A percentile compares a stretch with the other conserved stretches of the same genome.
These are phyloP conservation scores for Calliopum simillimum DNA, from an alignment of 2,888 invertebrate species.

Conservation along the genomic window DNA sequence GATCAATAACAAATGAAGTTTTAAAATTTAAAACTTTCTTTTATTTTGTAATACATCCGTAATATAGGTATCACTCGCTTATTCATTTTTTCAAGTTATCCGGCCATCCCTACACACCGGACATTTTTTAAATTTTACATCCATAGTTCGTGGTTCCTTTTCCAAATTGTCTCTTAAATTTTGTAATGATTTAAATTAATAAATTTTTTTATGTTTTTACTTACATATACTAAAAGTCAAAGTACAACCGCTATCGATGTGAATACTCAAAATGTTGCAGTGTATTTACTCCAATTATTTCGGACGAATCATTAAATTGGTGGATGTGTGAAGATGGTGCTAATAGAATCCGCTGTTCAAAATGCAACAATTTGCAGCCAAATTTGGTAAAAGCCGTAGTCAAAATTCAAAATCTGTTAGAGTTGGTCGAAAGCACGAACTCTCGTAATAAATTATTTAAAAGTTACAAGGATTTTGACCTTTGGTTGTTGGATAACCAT, in stretches of 20 bases:
- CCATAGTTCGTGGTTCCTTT: too few relatives aligned
- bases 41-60: too few relatives aligned
- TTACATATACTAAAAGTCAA: conserved; percentile 43
- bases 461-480: conserved; percentile 34
- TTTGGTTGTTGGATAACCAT: conserved; percentile 48
- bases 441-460: conserved; percentile 45
- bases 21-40: too few relatives aligned
- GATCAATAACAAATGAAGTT: too few relatives aligned
- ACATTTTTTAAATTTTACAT: too few relatives aligned
- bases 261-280: conserved; percentile 48
- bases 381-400: conserved; percentile 42
- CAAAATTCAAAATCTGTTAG: conserved; percentile 36
- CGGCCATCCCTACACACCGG: too few relatives aligned
- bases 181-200: too few relatives aligned
- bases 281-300: conserved; percentile 47
- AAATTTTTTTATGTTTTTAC: background rate
- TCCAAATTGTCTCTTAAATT: too few relatives aligned
- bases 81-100: too few relatives aligned
- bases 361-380: conserved; percentile 43
- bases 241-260: conserved; percentile 57
- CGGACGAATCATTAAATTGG: conserved; percentile 46
- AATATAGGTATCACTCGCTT: too few relatives aligned
- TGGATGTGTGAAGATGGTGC: conserved; percentile 43
- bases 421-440: background rate
- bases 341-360: background rate